Base-by-base conservation (phyloP, 2,113 vertebrate genomes). In the Serilophus lunatus region DNA sequence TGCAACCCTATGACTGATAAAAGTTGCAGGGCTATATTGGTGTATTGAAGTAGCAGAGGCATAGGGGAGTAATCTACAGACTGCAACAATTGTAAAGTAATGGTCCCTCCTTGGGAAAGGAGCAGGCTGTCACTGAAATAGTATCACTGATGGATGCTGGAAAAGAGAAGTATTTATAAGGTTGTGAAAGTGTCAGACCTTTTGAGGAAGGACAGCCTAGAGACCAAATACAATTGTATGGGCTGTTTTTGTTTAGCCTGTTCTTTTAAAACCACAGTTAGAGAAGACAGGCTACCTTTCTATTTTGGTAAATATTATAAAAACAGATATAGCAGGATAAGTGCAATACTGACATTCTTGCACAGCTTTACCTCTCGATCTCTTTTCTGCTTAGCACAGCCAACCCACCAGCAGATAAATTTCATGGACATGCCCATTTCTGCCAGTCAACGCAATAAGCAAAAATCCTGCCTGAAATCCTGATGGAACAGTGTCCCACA, bases 1-100 rank as follows among this genome's bases (percentile, higher is more conserved):
- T 1, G 4, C 22, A 4, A 42, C 6, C 1, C 14, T 56, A 40
- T 3, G 5, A 44, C 0, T 45, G 45, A 65, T 11, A 35, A 24
- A 90, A 40, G 8, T 24, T 82, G 26, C 24, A 82, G 63, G 7
- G 10, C 35, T 28, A 38, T 38, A 26, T 38, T 60, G 59, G 35
- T 38, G 26, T 61, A 18, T 36, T 29, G 12, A 65, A 60, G 13
- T 18, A 49, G 40, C 51, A 51, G 49, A 14, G 13, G 4, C 54
- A 5, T 24, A 29, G 20, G 24, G 33, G 35, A 85, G 40, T 60
- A 12, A 44, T 69, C 18, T 65, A 7, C 70, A 82, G 33, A 56
- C 29, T 36, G 31, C 66, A 82, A 2, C 25, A 38, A 10, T 7
- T 69, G 54, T 54, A 66, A 42, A 1, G 1, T 12, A 20, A 31